Conservation (phyloP, 2,888 invertebrate genomes). For the Drepanosiphum platanoidis region DNA sequence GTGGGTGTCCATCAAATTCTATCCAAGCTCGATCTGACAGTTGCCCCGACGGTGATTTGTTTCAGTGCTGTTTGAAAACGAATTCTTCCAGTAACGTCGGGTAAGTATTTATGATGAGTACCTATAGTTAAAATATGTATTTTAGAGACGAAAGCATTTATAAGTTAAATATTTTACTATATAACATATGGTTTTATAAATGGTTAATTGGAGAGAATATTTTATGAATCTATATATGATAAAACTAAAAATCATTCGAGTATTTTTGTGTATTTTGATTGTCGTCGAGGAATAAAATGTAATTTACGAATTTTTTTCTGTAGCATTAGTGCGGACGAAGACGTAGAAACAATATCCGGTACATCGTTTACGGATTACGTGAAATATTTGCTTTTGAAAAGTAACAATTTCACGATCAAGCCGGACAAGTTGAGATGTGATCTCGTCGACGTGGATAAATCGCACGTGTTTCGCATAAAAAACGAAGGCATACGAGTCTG, state of each 20-base stretch:
- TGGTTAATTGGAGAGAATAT: no score
- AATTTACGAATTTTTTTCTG: neutral
- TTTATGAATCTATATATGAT: no score
- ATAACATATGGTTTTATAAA: no score
- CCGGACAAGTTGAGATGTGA: slow-evolving; percentile 56
- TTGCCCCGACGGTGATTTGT: slow-evolving; percentile 10
- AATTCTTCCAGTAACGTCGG: neutral
- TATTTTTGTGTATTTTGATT: no score
- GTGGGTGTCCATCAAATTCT: slow-evolving; percentile 2
- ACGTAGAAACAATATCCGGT: slow-evolving; percentile 46
- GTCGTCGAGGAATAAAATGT: neutral
- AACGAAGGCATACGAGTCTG: slow-evolving; percentile 60
- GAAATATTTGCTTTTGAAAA: slow-evolving; percentile 58
- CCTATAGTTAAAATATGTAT: no score
- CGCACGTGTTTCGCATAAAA: slow-evolving; percentile 41
- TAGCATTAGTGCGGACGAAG: neutral
- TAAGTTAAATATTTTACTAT: no score
- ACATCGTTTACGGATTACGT: slow-evolving; percentile 58
- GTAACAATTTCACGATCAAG: slow-evolving; percentile 50
- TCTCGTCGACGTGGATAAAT: slow-evolving; percentile 45
- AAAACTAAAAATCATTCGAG: no score
- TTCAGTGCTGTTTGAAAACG: slow-evolving; percentile 14
- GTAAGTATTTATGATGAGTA: neutral
- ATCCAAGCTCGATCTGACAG: neutral
- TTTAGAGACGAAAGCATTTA: no score